Conservation (phyloP, 1,140 invertebrate species). For the Drosophila virilis region DNA sequence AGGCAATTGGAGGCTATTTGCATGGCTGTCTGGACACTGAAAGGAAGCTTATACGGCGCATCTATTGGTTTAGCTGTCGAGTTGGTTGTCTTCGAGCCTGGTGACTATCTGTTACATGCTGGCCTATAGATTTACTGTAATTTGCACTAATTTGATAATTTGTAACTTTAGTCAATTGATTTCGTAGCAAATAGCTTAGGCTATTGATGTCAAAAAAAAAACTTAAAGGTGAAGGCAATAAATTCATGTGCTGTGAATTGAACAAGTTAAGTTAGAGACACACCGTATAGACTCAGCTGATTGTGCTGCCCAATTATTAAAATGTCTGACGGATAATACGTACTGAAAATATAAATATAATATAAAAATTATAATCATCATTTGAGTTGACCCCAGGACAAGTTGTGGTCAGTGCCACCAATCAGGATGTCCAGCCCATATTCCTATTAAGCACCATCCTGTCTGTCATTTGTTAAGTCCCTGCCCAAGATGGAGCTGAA, state of each 20-base stretch:
- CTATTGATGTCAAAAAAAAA: neutral
- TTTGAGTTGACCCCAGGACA: conserved; percentile 1
- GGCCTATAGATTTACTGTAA: conserved; percentile 18
- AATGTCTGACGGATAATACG: neutral
- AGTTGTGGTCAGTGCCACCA: conserved; percentile 5
- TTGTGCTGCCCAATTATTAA: neutral
- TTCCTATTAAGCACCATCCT: neutral
- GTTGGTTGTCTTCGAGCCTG: neutral
- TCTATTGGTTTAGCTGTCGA: conserved; percentile 20
- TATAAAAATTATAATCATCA: neutral
- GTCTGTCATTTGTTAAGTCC: conserved; percentile 1
- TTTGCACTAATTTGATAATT: conserved; percentile 23
- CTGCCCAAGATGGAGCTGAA: neutral
- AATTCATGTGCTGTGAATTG: too few relatives aligned
- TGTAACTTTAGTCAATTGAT: conserved; percentile 36
- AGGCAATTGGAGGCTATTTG: conserved; percentile 39
- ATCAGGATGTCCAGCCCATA: neutral
- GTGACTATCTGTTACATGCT: conserved; percentile 25
- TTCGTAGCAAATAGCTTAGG: conserved; percentile 36
- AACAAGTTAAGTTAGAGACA: too few relatives aligned
- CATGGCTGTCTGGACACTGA: conserved; percentile 40
- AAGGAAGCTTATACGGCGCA: conserved; percentile 40
- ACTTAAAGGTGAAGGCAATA: too few relatives aligned
- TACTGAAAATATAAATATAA: neutral
- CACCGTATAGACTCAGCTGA: neutral